A percentile compares a stretch with the other conserved stretches of the same genome.
Evolutionary conservation across 2,113 vertebrate genomes (phyloP).

Genomic region (Petaurus breviceps): DNA sequence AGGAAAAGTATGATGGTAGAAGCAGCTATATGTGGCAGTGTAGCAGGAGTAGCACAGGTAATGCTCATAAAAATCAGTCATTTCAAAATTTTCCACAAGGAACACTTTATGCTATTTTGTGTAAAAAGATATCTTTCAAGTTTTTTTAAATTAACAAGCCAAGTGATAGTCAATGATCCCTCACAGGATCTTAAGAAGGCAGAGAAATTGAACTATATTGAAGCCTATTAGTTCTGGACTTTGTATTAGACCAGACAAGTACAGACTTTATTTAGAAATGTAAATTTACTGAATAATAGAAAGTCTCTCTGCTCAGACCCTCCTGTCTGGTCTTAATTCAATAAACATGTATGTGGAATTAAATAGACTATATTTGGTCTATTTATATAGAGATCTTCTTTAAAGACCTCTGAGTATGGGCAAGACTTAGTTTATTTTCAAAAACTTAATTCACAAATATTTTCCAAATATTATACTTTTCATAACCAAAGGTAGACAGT

Average conservation of each 20-base stretch:
- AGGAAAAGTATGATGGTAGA: not conserved
- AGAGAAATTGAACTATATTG: not conserved
- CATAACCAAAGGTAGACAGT: slow-evolving; percentile 16
- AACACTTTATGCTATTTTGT: not conserved
- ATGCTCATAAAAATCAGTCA: not conserved
- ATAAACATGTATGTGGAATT: not conserved
- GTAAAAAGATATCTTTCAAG: not conserved
- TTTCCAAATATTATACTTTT: slow-evolving; percentile 4
- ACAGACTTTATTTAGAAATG: slow-evolving; percentile 2
- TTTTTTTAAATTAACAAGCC: not conserved
- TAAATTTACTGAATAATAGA: not conserved
- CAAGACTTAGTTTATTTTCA: not conserved
- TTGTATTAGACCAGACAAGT: not conserved
- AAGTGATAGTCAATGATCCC: not conserved
- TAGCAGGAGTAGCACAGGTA: not conserved
- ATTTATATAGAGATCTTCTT: too few species aligned
- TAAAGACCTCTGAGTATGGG: not conserved
- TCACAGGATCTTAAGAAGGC: not conserved
- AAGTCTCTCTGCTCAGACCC: not conserved
- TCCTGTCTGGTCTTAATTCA: slow-evolving; percentile 1
- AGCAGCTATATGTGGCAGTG: not conserved
- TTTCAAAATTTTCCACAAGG: not conserved
- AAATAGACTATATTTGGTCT: slow-evolving; percentile 7
- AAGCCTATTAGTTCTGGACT: not conserved
- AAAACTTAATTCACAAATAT: not conserved